Evolutionary conservation across 2,888 invertebrate genomes (phyloP).

Genomic region (Lithophane ornitopus): DNA sequence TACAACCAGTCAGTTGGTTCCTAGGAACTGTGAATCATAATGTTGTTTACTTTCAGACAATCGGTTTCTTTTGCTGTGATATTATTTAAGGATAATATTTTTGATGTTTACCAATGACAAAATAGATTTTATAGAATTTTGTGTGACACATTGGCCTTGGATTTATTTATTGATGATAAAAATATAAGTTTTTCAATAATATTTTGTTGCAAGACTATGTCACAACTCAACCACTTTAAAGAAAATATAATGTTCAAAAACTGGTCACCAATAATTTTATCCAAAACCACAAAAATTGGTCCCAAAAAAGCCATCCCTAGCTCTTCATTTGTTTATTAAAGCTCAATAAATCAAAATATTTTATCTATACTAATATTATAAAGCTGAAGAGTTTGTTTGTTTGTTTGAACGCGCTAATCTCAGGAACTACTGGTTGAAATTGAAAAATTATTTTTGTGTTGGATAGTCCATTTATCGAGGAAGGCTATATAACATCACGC

Average conservation of each 20-base stretch:
- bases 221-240: background rate
- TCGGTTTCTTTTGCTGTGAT: conserved; percentile 28
- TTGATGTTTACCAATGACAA: conserved; percentile 5
- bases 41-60: conserved; percentile 54
- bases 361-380: too few relatives aligned
- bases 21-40: conserved; percentile 59
- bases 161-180: conserved; percentile 10
- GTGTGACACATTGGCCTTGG: conserved; percentile 28
- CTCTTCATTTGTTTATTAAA: background rate
- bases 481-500: too few relatives aligned
- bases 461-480: too few relatives aligned
- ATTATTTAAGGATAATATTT: conserved; percentile 32
- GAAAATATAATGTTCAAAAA: background rate
- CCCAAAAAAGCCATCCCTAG: background rate
- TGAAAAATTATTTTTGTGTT: too few relatives aligned
- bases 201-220: background rate
- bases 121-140: conserved; percentile 14
- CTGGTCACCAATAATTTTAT: background rate
- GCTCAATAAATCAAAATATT: background rate
- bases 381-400: too few relatives aligned
- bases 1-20: conserved; percentile 47
- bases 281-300: background rate
- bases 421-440: too few relatives aligned
- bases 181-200: background rate
- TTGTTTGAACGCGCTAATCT: too few relatives aligned